These are phyloP conservation scores for Potamarius usumacintae DNA, from an alignment of 2,113 vertebrate genomes.

Conservation along the genomic window DNA sequence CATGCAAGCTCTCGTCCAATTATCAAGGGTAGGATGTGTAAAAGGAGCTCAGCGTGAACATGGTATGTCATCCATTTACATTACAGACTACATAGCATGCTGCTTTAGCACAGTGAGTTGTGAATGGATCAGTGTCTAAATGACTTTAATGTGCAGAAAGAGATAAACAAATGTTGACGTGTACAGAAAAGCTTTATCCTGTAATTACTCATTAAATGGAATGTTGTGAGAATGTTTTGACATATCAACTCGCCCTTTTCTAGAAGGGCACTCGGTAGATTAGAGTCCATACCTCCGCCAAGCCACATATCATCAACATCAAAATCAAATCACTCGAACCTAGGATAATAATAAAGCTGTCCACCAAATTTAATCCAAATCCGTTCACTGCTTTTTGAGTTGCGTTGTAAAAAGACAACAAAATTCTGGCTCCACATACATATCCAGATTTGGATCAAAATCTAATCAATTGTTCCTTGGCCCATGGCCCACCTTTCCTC, in stretches of 20 bases:
- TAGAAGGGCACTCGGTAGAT: too few species aligned
- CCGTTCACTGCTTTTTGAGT: too few species aligned
- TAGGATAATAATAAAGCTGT: too few species aligned
- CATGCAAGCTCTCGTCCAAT: constrained; percentile 52
- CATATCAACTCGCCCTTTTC: background rate
- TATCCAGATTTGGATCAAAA: too few species aligned
- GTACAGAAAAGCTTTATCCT: background rate
- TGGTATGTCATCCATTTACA: constrained; percentile 30
- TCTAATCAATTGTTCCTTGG: too few species aligned
- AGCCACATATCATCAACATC: too few species aligned
- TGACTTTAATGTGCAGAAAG: background rate
- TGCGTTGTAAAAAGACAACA: too few species aligned
- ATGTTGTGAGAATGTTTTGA: background rate
- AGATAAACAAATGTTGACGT: background rate
- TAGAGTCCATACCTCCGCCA: too few species aligned
- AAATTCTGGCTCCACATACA: too few species aligned
- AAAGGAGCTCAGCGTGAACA: constrained; percentile 38
- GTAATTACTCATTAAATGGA: background rate
- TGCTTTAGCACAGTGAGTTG: constrained; percentile 2
- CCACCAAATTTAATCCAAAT: too few species aligned
- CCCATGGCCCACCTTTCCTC: too few species aligned
- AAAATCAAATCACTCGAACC: too few species aligned
- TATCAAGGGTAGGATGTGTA: constrained; percentile 41
- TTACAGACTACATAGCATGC: background rate
- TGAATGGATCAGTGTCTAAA: background rate